These are phyloP conservation scores for Papilio dardanus DNA, from an alignment of 1,140 invertebrate genomes.

Conservation along the genomic window DNA sequence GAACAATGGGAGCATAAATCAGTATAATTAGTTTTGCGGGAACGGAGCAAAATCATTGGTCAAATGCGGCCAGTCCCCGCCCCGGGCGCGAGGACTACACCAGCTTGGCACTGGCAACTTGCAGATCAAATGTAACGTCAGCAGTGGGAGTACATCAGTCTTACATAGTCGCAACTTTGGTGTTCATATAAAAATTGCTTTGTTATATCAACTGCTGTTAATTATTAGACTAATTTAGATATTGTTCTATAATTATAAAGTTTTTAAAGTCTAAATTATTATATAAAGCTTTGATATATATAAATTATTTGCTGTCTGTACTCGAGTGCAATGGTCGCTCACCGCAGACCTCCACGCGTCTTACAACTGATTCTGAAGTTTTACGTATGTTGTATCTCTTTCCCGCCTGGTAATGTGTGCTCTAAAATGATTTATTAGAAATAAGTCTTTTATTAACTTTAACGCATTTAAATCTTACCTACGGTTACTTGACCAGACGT, in stretches of 20 bases:
- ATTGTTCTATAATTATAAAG: background rate
- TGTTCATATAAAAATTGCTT: background rate
- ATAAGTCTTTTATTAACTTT: no score
- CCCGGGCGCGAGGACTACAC: slow-evolving; percentile 60
- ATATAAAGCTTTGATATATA: background rate
- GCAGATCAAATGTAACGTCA: slow-evolving; percentile 62
- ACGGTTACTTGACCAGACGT: no score
- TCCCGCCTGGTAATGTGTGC: background rate
- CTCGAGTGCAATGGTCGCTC: slow-evolving; percentile 38
- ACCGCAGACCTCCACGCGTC: slow-evolving; percentile 45
- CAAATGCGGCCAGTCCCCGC: slow-evolving; percentile 75
- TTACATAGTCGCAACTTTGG: background rate
- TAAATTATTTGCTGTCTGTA: slow-evolving; percentile 44
- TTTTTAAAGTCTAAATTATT: background rate
- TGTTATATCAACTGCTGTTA: background rate
- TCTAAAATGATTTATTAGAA: background rate
- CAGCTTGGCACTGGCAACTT: slow-evolving; percentile 72
- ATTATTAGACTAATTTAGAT: background rate
- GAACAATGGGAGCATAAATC: slow-evolving; percentile 83
- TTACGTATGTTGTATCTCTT: slow-evolving; percentile 20
- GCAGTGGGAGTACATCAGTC: slow-evolving; percentile 51
- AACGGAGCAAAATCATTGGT: slow-evolving; percentile 81
- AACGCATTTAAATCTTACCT: no score
- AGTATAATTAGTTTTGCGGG: slow-evolving; percentile 83
- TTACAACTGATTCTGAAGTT: slow-evolving; percentile 48